Conservation (phyloP, 64 coral and sea anemone species). For the Catalaphyllia jardinei region DNA sequence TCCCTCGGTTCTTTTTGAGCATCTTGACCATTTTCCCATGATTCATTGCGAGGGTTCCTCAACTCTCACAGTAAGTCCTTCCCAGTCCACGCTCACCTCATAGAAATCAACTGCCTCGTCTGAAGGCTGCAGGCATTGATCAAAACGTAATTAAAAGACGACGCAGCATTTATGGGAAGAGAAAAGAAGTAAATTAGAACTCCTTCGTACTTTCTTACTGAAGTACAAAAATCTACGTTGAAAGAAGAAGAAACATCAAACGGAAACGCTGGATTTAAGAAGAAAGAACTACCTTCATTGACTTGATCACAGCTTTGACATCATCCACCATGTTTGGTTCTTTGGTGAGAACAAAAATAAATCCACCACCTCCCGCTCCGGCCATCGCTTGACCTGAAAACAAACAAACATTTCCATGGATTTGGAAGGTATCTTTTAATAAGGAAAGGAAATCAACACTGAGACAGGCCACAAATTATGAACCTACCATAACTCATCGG, state of each 20-base stretch:
- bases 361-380: constrained; percentile 69
- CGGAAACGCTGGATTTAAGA: background rate
- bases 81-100: constrained; percentile 55
- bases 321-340: constrained; percentile 40
- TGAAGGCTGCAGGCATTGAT: constrained; percentile 2
- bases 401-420: background rate
- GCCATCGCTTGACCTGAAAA: constrained; percentile 58
- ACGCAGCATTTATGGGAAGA: no score
- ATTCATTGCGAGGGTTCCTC: constrained; percentile 32
- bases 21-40: background rate
- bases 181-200: no score
- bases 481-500: constrained; percentile 59
- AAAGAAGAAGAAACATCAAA: background rate
- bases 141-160: background rate
- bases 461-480: background rate
- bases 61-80: constrained; percentile 45
- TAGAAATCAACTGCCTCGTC: constrained; percentile 40
- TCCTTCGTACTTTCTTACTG: no score
- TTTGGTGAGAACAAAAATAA: constrained; percentile 57
- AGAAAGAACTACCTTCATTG: background rate
- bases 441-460: no score
- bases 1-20: background rate
- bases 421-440: no score
- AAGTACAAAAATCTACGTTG: background rate
- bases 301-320: constrained; percentile 35